Percentiles rank a stretch among this genome's conserved stretches.
These are phyloP conservation scores for Coregonus ussuriensis DNA, from an alignment of 2,797 vertebrate genomes.

Conservation along the genomic window DNA sequence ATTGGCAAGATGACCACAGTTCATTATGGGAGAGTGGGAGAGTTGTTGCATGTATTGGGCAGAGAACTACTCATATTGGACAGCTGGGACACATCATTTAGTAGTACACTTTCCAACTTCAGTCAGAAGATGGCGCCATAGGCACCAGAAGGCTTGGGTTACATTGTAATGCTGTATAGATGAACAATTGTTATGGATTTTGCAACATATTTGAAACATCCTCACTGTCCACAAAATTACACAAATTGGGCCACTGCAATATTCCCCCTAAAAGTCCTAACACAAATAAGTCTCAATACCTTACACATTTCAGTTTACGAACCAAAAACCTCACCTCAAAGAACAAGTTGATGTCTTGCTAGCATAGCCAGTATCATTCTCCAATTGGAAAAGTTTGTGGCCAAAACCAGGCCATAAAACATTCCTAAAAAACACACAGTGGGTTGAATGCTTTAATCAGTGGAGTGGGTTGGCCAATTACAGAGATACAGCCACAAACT, in stretches of 20 bases:
- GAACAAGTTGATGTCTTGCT: neutral
- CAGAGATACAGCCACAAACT: slow-evolving; percentile 43
- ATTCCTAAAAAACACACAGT: slow-evolving; percentile 20
- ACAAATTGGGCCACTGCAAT: neutral
- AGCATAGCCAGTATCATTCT: neutral
- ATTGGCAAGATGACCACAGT: neutral
- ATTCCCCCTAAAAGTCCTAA: neutral
- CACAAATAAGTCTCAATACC: neutral
- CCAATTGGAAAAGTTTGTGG: neutral
- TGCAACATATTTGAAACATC: neutral
- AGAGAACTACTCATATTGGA: no score
- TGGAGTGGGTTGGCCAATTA: slow-evolving; percentile 25
- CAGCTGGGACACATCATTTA: neutral
- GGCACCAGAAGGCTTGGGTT: neutral
- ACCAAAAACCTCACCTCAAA: neutral
- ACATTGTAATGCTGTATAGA: neutral
- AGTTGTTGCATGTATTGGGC: neutral
- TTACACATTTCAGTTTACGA: neutral
- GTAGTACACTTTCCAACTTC: neutral
- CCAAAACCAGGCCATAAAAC: slow-evolving; percentile 13
- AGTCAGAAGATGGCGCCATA: neutral
- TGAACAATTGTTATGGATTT: no score
- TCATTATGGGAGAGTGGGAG: neutral
- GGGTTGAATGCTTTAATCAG: slow-evolving; percentile 41
- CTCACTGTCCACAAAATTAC: neutral